Conservation (phyloP, 2,113 vertebrate genomes). For the Athene cunicularia region DNA sequence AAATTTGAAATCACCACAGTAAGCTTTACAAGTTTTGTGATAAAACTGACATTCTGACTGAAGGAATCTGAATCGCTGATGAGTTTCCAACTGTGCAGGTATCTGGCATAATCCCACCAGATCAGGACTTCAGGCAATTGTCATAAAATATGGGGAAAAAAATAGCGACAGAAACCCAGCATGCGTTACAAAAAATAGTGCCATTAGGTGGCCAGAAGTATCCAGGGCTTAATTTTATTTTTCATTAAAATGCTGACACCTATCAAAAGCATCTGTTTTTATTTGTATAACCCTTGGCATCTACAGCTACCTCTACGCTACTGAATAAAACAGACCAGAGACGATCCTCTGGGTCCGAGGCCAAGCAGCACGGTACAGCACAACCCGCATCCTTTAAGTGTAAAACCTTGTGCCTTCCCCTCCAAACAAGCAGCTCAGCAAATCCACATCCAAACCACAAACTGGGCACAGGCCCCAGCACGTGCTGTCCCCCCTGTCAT, state of each 20-base stretch:
- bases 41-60: constrained; percentile 33
- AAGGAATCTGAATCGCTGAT: constrained; percentile 57
- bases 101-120: constrained; percentile 28
- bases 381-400: neutral
- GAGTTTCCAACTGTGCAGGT: constrained; percentile 31
- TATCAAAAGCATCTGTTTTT: neutral
- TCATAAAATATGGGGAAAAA: neutral
- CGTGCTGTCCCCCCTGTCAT: fast-evolving
- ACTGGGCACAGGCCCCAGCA: neutral
- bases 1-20: constrained; percentile 10
- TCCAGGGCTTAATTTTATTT: neutral
- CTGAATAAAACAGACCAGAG: neutral
- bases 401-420: neutral
- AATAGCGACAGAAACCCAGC: neutral
- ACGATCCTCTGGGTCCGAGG: neutral
- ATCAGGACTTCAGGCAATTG: constrained; percentile 27
- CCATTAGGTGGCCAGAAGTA: neutral
- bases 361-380: neutral
- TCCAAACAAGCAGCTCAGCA: neutral
- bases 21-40: neutral
- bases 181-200: neutral
- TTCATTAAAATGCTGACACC: constrained; percentile 40
- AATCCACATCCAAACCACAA: neutral
- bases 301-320: neutral
- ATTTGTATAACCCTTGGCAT: neutral